phyloP scores from a whole-genome alignment of 1,140 invertebrate genomes.

The Tetramorium simillimum region DNA sequence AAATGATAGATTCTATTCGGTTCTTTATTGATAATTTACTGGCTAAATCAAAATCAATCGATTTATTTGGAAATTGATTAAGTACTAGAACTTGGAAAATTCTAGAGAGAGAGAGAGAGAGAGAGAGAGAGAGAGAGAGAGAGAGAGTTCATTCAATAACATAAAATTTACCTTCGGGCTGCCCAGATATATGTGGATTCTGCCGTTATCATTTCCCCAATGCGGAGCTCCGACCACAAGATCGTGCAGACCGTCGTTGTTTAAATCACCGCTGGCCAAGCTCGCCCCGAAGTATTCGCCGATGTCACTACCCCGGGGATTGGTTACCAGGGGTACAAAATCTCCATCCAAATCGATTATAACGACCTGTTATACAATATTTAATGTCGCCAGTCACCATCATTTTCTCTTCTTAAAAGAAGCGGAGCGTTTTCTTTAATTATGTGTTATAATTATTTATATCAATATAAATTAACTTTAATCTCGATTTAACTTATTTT shows the following conservation, averaged over 20 bases:
- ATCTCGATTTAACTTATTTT: too few species aligned
- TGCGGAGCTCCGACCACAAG: conserved; percentile 92
- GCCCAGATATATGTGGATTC: conserved; percentile 87
- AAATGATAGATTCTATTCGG: too few species aligned
- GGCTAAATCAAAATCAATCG: not conserved
- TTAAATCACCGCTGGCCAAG: conserved; percentile 89
- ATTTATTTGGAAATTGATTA: not conserved
- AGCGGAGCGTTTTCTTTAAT: not conserved
- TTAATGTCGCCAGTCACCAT: not conserved
- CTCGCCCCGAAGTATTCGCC: conserved; percentile 93
- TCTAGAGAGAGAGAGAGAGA: too few species aligned
- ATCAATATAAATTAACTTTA: too few species aligned
- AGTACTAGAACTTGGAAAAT: too few species aligned
- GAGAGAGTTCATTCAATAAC: not conserved
- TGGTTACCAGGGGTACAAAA: conserved; percentile 65
- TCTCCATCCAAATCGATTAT: conserved; percentile 75
- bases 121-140: too few species aligned
- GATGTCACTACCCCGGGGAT: conserved; percentile 86
- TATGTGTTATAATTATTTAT: too few species aligned
- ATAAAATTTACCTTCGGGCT: conserved; percentile 65
- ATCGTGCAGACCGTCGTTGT: conserved; percentile 90
- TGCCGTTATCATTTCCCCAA: conserved; percentile 86
- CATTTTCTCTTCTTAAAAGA: not conserved
- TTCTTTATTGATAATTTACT: too few species aligned
- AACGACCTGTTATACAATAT: conserved; percentile 59